These are phyloP conservation scores for Petrocephalus schoutedeni DNA, from an alignment of 2,797 vertebrate genomes.

Conservation along the genomic window DNA sequence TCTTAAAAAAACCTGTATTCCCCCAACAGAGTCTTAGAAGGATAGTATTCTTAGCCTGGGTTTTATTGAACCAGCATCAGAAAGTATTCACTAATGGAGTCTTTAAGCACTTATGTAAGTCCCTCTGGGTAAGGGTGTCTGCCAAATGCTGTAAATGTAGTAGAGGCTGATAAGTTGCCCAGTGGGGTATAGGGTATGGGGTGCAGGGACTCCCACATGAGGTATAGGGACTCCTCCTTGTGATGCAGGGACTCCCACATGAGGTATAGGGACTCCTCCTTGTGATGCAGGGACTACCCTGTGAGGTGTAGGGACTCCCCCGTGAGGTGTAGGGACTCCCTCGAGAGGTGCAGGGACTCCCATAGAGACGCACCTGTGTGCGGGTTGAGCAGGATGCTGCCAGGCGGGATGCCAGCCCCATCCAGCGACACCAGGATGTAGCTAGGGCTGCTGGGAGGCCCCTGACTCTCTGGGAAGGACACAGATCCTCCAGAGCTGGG, in stretches of 20 bases:
- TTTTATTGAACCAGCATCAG: too few relatives aligned
- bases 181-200: background rate
- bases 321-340: background rate
- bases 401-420: conserved; percentile 83
- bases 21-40: too few relatives aligned
- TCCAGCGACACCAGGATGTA: conserved; percentile 80
- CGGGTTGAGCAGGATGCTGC: conserved; percentile 90
- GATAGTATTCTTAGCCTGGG: too few relatives aligned
- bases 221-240: too few relatives aligned
- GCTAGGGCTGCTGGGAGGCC: conserved; percentile 66
- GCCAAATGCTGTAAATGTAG: too few relatives aligned
- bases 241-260: background rate
- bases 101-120: too few relatives aligned
- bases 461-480: conserved; percentile 60
- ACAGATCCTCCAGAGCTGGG: conserved; percentile 54
- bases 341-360: background rate
- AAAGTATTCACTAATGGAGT: too few relatives aligned
- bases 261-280: background rate
- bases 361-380: conserved; percentile 70
- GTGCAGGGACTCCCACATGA: background rate
- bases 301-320: background rate
- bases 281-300: background rate
- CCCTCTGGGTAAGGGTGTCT: too few relatives aligned
- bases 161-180: background rate
- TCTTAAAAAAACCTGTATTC: too few relatives aligned